phyloP scores from a whole-genome alignment of 2,113 vertebrate genomes.

The Nettapus auritus region DNA sequence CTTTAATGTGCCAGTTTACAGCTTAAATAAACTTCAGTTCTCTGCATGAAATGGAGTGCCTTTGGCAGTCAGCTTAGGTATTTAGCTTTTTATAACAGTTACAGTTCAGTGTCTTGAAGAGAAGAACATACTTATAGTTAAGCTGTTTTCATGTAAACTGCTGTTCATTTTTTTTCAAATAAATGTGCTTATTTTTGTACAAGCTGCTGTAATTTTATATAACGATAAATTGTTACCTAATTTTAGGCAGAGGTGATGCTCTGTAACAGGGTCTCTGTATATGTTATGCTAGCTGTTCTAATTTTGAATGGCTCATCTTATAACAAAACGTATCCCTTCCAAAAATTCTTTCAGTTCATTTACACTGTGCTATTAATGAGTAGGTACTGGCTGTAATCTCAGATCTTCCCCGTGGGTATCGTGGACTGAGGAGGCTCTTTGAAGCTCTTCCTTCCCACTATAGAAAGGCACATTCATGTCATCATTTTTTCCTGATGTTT shows the following conservation, averaged over 20 bases:
- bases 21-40: not conserved
- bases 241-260: not conserved
- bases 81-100: not conserved
- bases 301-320: not conserved
- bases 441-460: not conserved
- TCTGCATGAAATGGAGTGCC: not conserved
- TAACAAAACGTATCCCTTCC: not conserved
- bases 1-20: not conserved
- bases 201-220: not conserved
- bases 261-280: not conserved
- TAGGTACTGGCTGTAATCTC: not conserved
- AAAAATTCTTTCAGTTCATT: not conserved
- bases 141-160: not conserved
- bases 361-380: not conserved
- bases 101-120: not conserved
- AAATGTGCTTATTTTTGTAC: not conserved
- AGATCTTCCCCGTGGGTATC: not conserved
- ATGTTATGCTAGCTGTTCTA: not conserved
- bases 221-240: not conserved
- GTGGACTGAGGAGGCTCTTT: not conserved
- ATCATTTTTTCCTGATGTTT: not conserved
- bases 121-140: not conserved
- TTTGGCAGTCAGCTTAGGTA: not conserved
- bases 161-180: not conserved
- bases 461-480: not conserved